Evolutionary conservation across 2,113 vertebrate genomes (phyloP), one percentile per base, ranked within the genome.

Genomic region (Paedocypris sp.): DNA sequence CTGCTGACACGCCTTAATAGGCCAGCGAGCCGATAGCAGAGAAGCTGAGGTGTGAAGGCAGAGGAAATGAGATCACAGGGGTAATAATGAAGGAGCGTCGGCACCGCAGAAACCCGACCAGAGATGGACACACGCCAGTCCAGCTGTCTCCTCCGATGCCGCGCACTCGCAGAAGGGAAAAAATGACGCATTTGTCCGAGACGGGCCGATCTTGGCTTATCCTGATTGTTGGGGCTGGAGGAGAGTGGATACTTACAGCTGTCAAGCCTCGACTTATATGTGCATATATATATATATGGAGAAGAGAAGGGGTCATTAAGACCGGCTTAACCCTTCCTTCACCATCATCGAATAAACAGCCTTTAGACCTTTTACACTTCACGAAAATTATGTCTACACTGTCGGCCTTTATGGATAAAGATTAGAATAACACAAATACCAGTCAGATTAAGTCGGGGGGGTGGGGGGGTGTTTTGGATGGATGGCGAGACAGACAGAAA

Each of bases 381-480:
- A 7, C n/a, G 45, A 13, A 6, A 19, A 32, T 29, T 19, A 22
- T 3, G 7, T n/a, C 18, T 43, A 22, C 11, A 11, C 38, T 32
- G 11, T 31, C 41, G 32, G 36, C 38, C 39, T 43, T 57, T 57
- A 57, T 43, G 38, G 53, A 43, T 57, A 42, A 43, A 57, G 53
- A 57, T 43, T 57, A 57, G 53, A 43, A 57, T 42, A 57, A 31
- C 38, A 57, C 38, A 43, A 57, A 57, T 57, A 57, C 53, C 53
- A 57, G 38, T 11, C 53, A 43, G 53, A 43, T 57, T 57, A 57
- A 18, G 29, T 26, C 8, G 4, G 35, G 13, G 43, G 23, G 10
- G 22, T 36, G 36, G 23, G 36, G n/a, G 23, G 35, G 23, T 18
- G 35, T 25, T 26, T 54, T 11, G 35, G 51, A 39, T 22, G 10